Conservation (phyloP, 1,140 invertebrate genomes). For the Drosophila suzukii region DNA sequence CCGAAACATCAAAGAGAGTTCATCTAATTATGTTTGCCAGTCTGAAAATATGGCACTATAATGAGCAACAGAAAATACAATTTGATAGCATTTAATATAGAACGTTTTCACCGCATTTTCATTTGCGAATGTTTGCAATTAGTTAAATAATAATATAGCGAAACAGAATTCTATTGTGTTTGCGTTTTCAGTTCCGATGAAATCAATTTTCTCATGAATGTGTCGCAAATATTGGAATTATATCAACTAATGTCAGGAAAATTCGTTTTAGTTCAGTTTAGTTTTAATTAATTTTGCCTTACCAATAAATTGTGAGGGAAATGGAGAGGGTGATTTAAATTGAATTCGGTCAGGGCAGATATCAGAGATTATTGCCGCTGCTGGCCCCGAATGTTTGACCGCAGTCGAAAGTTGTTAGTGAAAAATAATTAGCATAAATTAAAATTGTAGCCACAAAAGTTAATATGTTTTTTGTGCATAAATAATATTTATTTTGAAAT, state of each 20-base stretch:
- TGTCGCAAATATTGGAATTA: constrained; percentile 30
- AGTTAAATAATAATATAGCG: constrained; percentile 27
- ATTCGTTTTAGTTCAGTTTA: constrained; percentile 54
- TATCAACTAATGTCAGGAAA: constrained; percentile 44
- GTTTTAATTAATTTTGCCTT: constrained; percentile 71
- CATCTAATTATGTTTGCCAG: constrained; percentile 19
- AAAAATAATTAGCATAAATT: constrained; percentile 81
- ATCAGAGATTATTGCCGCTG: constrained; percentile 54
- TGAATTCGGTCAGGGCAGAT: constrained; percentile 37
- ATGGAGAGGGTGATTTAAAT: constrained; percentile 34
- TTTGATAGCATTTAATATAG: constrained; percentile 19
- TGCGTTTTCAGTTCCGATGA: constrained; percentile 7
- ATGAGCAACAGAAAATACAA: constrained; percentile 17
- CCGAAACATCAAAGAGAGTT: background rate
- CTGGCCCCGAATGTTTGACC: constrained; percentile 7
- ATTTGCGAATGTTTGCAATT: constrained; percentile 42
- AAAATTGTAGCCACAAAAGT: constrained; percentile 58
- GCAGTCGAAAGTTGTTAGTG: constrained; percentile 66
- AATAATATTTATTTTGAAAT: constrained; percentile 50
- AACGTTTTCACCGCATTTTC: constrained; percentile 24
- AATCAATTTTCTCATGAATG: constrained; percentile 35
- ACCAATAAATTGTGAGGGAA: constrained; percentile 32
- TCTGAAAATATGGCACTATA: constrained; percentile 14
- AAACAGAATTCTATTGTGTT: constrained; percentile 1
- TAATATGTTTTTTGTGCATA: constrained; percentile 55